These are phyloP conservation scores for Lasioglossum calceatum DNA, from an alignment of 2,888 invertebrate genomes.

Conservation along the genomic window DNA sequence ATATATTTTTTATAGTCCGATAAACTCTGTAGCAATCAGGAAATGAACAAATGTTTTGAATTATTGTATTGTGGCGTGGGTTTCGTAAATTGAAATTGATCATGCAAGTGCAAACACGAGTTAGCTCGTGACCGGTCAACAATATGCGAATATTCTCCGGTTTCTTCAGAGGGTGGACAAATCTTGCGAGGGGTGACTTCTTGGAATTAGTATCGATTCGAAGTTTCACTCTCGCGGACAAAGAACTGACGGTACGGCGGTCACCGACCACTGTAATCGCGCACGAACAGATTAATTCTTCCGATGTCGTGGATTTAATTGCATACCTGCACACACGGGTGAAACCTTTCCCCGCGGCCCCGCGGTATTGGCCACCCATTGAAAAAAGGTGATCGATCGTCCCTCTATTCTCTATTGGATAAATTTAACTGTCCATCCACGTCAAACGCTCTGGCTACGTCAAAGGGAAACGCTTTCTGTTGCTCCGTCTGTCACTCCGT, in stretches of 20 bases:
- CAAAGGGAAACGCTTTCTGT: slow-evolving; percentile 72
- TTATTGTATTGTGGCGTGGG: no score
- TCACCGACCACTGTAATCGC: slow-evolving; percentile 36
- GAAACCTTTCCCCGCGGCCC: slow-evolving; percentile 36
- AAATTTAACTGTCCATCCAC: slow-evolving; percentile 75
- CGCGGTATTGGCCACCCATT: slow-evolving; percentile 61
- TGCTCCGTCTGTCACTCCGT: slow-evolving; percentile 65
- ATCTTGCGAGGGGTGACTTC: not conserved
- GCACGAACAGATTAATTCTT: slow-evolving; percentile 58
- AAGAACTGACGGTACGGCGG: not conserved
- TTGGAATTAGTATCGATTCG: not conserved
- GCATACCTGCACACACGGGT: slow-evolving; percentile 49
- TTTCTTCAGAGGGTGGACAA: not conserved
- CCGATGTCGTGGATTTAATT: slow-evolving; percentile 67
- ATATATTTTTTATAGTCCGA: no score
- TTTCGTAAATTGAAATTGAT: no score
- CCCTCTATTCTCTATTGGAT: slow-evolving; percentile 69
- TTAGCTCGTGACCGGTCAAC: no score
- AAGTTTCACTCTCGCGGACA: not conserved
- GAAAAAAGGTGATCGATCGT: slow-evolving; percentile 68
- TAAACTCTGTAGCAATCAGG: no score
- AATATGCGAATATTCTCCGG: not conserved
- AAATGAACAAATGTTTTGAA: no score
- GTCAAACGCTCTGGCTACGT: slow-evolving; percentile 70
- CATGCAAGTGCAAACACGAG: no score